These are phyloP conservation scores for Sylvilagus floridanus DNA, from an alignment of 2,797 vertebrate species.

Conservation along the genomic window DNA sequence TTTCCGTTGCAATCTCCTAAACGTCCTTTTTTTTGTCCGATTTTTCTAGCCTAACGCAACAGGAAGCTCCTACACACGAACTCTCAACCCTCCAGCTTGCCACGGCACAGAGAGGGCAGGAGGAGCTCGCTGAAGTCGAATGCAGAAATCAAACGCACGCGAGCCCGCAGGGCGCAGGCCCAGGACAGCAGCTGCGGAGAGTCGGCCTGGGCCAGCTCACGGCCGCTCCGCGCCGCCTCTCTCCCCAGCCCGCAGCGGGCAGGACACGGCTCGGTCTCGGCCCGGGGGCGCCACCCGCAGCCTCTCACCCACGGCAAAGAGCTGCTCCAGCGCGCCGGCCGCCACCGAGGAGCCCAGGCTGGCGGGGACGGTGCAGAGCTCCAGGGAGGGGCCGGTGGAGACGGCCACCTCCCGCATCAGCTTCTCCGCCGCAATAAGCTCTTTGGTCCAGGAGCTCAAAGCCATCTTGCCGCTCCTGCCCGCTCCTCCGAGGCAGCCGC, in stretches of 20 bases:
- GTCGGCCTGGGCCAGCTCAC: no score
- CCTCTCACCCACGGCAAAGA: conserved; percentile 81
- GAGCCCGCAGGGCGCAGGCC: not conserved
- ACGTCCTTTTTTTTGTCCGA: not conserved
- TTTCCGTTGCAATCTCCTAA: not conserved
- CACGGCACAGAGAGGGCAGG: not conserved
- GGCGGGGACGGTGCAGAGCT: conserved; percentile 50
- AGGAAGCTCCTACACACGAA: not conserved
- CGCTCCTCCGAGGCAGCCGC: not conserved
- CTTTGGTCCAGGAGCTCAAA: not conserved
- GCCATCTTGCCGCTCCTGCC: not conserved
- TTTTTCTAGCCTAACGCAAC: not conserved
- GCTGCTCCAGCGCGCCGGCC: conserved; percentile 67
- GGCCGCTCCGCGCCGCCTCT: not conserved
- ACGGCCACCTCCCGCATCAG: not conserved
- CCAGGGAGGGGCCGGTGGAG: conserved; percentile 69
- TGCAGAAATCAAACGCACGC: not conserved
- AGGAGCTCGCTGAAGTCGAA: not conserved
- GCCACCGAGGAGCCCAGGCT: conserved; percentile 74
- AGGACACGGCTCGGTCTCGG: not conserved
- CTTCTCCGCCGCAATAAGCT: not conserved
- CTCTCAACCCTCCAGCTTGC: not conserved
- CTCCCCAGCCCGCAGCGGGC: not conserved
- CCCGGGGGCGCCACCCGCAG: not conserved
- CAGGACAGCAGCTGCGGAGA: no score